phyloP scores from a whole-genome alignment of 2,888 invertebrate genomes.

The Smittia aterrima region DNA sequence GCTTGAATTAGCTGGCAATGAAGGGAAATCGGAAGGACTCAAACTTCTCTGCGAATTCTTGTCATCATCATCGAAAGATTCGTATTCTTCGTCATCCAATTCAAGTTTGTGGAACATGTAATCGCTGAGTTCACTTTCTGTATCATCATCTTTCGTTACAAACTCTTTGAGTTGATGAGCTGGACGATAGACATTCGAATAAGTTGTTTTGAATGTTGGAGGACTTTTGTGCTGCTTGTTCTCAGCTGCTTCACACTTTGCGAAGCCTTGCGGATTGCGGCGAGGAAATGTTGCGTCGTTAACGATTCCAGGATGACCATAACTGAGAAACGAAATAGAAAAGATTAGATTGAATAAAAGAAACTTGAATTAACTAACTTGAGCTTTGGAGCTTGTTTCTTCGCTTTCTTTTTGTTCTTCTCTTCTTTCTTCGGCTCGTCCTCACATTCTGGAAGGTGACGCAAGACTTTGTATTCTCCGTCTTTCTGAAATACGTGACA shows the following conservation, averaged over 20 bases:
- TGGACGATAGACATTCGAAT: background rate
- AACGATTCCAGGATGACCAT: background rate
- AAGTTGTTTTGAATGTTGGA: background rate
- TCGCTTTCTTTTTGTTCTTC: background rate
- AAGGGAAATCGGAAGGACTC: background rate
- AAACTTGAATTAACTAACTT: background rate
- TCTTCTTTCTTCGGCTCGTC: background rate
- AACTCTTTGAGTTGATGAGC: background rate
- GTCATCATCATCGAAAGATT: background rate
- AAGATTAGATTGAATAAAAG: background rate
- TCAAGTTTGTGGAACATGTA: background rate
- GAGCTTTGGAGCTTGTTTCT: slow-evolving; percentile 3
- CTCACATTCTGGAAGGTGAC: too few species aligned
- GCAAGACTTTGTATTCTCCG: background rate
- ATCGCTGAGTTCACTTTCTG: background rate
- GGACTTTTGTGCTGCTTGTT: background rate
- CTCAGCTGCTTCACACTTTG: background rate
- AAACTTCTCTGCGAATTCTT: background rate
- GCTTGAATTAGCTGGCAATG: background rate
- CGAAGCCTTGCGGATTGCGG: background rate
- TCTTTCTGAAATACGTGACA: background rate
- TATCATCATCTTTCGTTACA: background rate
- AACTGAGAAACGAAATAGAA: background rate
- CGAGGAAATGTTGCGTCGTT: background rate
- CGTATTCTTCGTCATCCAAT: background rate